phyloP scores from a whole-genome alignment of 1,140 invertebrate species.

The Papilio dardanus region DNA sequence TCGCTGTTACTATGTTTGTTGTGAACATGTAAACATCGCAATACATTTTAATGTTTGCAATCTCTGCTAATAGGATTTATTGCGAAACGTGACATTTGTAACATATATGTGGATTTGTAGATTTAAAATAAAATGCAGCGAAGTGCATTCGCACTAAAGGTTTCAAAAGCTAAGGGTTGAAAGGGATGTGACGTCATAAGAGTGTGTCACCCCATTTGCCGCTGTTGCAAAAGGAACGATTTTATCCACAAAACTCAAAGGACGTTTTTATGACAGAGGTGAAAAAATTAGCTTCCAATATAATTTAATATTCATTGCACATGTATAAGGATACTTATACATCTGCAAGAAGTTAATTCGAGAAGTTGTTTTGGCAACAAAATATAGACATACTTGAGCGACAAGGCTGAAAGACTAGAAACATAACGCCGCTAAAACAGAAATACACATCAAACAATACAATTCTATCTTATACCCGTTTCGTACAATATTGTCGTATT shows the following conservation, averaged over 20 bases:
- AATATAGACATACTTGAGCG: too few species aligned
- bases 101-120: background rate
- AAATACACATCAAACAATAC: background rate
- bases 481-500: background rate
- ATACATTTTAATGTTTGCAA: constrained; percentile 5
- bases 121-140: background rate
- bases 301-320: too few species aligned
- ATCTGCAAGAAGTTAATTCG: too few species aligned
- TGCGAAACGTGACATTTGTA: background rate
- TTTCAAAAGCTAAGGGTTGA: background rate
- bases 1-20: background rate
- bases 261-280: too few species aligned
- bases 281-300: background rate
- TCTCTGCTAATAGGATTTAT: constrained; percentile 7
- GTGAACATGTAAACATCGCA: constrained; percentile 13
- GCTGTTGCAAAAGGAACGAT: background rate
- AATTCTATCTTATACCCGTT: background rate
- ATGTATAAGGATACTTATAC: too few species aligned
- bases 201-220: background rate
- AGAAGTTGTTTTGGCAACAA: background rate
- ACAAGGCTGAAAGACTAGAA: too few species aligned
- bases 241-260: background rate
- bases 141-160: background rate
- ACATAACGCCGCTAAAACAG: background rate
- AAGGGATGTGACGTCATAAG: background rate